Evolutionary conservation across 2,888 invertebrate species (phyloP), one percentile per base, ranked within the genome.

Genomic region (Amblyteles armatorius): DNA sequence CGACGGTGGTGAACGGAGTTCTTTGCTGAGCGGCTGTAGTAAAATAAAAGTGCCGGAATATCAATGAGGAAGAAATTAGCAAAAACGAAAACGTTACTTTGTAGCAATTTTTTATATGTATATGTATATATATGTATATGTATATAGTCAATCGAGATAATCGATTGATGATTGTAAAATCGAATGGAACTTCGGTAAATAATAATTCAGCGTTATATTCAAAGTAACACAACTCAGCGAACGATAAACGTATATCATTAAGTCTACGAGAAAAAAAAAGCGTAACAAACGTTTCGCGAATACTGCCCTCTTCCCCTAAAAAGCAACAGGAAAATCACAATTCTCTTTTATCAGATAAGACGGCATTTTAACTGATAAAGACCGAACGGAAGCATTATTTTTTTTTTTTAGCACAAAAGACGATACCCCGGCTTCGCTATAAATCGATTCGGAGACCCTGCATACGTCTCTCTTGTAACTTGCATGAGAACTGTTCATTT

Each of bases 1-100:
- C 57, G 57, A 67, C 52, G 29, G 40, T 73, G 57, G 80, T 83
- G 67, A 81, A 81, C n/a, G 81, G 78, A 29, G 71, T 79, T 81
- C 78, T 72, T 55, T 83, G 80, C 44, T 73, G 78, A 71, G 57
- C 71, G 65, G 65, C 79, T 79, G 60, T 55, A 19, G 36, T 57
- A 7, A 60, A 63, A 67, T 19, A 19, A 63, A 71, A 36, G 19
- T 19, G n/a, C 19, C 40, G 57, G 71, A 74, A 26, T 19, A 22
- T 52, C 63, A 67, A 72, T 26, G 48, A 67, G 55, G 36, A 44
- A 71, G 57, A 79, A 68, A 67, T 73, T 48, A 65, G 11, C 29
- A 69, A 77, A 69, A 65, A 82, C 40, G 13, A 67, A 77, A 55
- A 76, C 63, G 29, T 57, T 57, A 57, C 26, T 26, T 74, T 48